Evolutionary conservation across 2,888 invertebrate genomes (phyloP).

Genomic region (Dryobotodes eremita): DNA sequence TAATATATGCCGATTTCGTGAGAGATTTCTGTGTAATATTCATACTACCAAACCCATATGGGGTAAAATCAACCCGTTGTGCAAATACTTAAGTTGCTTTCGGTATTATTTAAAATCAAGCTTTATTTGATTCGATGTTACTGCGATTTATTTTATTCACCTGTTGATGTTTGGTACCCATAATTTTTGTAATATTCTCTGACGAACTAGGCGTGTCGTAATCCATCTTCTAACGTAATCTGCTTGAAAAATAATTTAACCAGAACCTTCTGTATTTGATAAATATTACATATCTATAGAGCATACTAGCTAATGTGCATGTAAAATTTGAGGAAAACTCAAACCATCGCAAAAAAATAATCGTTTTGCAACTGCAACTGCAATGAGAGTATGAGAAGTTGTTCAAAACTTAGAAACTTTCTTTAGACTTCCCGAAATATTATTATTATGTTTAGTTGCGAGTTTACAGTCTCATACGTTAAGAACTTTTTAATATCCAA

Average conservation of each 20-base stretch:
- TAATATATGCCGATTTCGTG: constrained; percentile 19
- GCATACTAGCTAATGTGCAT: background rate
- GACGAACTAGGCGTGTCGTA: no score
- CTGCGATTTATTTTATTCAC: background rate
- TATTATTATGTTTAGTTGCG: background rate
- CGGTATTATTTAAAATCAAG: background rate
- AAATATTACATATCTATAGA: background rate
- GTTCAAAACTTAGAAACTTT: background rate
- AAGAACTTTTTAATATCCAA: constrained; percentile 4
- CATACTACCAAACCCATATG: constrained; percentile 14
- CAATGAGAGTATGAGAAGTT: no score
- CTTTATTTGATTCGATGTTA: constrained; percentile 3
- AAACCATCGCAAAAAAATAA: background rate
- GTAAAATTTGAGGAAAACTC: background rate
- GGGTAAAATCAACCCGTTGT: background rate
- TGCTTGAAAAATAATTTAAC: background rate
- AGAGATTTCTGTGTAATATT: constrained; percentile 15
- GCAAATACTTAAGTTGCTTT: background rate
- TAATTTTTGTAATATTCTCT: background rate
- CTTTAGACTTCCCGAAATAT: background rate
- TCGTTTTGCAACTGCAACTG: background rate
- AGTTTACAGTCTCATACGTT: background rate
- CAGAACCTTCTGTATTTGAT: background rate
- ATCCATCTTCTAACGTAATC: no score
- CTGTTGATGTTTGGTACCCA: background rate